Evolutionary conservation across 2,113 vertebrate genomes (phyloP).

Genomic region (Lophotis ruficrista): DNA sequence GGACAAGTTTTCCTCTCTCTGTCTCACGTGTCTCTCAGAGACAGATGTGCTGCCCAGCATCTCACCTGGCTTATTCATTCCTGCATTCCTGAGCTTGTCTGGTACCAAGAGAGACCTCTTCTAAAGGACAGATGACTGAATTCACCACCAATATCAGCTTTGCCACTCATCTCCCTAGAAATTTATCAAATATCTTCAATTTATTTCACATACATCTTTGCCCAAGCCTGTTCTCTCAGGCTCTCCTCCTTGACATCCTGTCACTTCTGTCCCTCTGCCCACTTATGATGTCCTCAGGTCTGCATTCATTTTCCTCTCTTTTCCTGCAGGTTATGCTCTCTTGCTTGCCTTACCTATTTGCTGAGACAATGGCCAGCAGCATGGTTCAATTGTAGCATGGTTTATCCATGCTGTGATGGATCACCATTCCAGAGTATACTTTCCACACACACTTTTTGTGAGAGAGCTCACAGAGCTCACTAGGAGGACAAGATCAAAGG

Average conservation of each 20-base stretch:
- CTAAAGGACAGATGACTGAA: neutral
- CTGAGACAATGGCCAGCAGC: neutral
- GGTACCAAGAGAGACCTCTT: neutral
- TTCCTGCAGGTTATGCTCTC: neutral
- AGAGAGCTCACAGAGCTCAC: neutral
- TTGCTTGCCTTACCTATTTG: neutral
- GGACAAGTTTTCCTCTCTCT: neutral
- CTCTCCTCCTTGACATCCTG: neutral
- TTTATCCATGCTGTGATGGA: neutral
- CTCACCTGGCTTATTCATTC: neutral
- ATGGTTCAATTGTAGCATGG: accelerated
- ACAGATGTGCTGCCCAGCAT: neutral
- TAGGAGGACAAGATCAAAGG: neutral
- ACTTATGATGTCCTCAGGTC: accelerated
- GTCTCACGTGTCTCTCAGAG: neutral
- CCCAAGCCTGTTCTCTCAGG: neutral
- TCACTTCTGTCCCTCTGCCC: neutral
- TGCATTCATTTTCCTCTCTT: neutral
- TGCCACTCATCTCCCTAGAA: neutral
- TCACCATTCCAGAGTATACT: neutral
- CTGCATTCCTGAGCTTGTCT: neutral
- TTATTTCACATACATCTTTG: neutral
- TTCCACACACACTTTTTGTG: accelerated
- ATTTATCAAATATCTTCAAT: neutral
- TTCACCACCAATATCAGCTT: neutral